A percentile compares a stretch with the other conserved stretches of the same genome.
phyloP scores from a whole-genome alignment of 2,888 invertebrate species.

The Synanthedon myopaeformis region DNA sequence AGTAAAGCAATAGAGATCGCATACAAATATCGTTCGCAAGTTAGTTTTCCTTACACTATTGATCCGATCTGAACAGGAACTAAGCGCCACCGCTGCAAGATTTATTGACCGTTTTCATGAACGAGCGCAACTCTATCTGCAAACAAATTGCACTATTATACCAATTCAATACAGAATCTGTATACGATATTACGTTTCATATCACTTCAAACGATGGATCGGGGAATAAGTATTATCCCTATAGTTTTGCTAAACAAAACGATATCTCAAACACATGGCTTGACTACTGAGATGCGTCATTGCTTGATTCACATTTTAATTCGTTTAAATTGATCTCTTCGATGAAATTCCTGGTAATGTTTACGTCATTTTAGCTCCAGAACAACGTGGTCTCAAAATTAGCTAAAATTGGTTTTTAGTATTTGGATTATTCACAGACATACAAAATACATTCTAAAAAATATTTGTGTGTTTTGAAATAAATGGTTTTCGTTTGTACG shows the following conservation, averaged over 20 bases:
- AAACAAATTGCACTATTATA: conserved; percentile 6
- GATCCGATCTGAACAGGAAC: conserved; percentile 4
- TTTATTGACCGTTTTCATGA: conserved; percentile 5
- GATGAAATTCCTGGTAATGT: neutral
- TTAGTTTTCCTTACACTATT: conserved; percentile 10
- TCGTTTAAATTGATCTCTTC: neutral
- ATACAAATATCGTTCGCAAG: neutral
- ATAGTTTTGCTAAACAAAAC: neutral
- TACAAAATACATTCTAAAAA: no score
- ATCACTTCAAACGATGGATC: neutral
- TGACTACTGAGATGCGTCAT: conserved; percentile 5
- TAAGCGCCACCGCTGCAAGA: conserved; percentile 5
- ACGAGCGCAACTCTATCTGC: conserved; percentile 7
- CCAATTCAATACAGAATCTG: neutral
- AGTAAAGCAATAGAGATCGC: neutral
- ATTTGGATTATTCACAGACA: no score
- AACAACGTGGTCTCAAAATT: no score
- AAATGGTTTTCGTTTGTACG: no score
- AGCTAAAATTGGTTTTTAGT: no score
- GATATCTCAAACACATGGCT: neutral
- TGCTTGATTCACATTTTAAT: conserved; percentile 3
- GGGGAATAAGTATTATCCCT: neutral
- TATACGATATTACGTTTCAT: neutral
- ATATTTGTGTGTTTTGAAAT: no score
- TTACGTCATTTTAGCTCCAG: neutral